Evolutionary conservation across 37 sponge, comb jelly and placozoan genomes (phyloP).

Genomic region (Axinella damicornis): DNA sequence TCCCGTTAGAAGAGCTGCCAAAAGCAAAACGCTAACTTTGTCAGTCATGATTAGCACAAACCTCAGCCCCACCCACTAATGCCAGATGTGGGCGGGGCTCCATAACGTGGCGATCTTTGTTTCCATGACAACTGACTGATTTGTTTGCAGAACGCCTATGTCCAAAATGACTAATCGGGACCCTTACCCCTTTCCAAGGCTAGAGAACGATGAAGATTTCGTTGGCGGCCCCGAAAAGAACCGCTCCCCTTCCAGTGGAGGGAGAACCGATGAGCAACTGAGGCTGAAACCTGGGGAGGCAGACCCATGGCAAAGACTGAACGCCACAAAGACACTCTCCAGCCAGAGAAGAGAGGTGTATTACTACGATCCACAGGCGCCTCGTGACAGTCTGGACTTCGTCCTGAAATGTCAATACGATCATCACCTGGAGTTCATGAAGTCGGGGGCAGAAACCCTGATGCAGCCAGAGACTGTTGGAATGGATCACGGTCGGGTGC

Average conservation of each 20-base stretch:
- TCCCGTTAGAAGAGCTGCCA: too few relatives aligned
- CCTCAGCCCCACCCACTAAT: too few relatives aligned
- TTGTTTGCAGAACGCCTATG: too few relatives aligned
- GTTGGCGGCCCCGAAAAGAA: constrained; percentile 1
- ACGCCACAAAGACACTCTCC: constrained; percentile 78
- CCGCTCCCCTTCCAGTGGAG: background rate
- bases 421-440: constrained; percentile 89
- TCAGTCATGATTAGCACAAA: too few relatives aligned
- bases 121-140: too few relatives aligned
- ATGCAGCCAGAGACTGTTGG: constrained; percentile 87
- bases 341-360: constrained; percentile 75
- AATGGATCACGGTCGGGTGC: constrained; percentile 71
- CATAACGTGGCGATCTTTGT: too few relatives aligned
- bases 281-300: background rate
- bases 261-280: background rate
- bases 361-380: constrained; percentile 90
- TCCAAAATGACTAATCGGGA: constrained; percentile 44
- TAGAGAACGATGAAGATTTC: constrained; percentile 81
- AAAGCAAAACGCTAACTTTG: too few relatives aligned
- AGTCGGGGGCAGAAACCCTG: constrained; percentile 80
- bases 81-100: too few relatives aligned
- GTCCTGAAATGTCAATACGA: constrained; percentile 92
- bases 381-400: constrained; percentile 91
- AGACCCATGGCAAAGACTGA: constrained; percentile 84
- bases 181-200: constrained; percentile 83